Evolutionary conservation across 2,888 invertebrate genomes (phyloP), one percentile per base, ranked within the genome.

Genomic region (Ernsta delagoae): DNA sequence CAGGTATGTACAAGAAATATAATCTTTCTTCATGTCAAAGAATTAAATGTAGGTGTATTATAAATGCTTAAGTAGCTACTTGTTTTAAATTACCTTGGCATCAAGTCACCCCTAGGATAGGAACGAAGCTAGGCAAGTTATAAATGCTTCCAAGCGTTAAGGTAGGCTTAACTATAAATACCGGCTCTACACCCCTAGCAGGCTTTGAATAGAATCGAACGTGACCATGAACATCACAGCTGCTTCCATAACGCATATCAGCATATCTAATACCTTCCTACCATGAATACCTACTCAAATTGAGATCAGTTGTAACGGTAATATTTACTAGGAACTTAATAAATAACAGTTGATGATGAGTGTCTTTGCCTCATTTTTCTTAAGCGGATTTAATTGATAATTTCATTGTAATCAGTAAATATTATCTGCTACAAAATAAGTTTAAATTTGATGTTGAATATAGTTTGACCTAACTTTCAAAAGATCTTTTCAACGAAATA

Each of bases 401-500:
- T 24, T 24, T 24, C 1, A 24, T 24, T 24, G 1, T 24, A 24
- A 24, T 24, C 24, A 24, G 24, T 24, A 24, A 24, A 24, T 24
- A 24, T 24, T 24, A 24, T 24, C 24, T 24, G 24, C 24, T 24
- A 24, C 24, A 24, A 24, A 24, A 24, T 24, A 36, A 36, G 36
- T 36, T 5, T 5, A 36, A 36, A 36, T 36, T 36, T 36, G 6
- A 36, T 3, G 36, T 36, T 36, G 36, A 36, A 36, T 3, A 59
- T 24, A 59, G 31, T 45, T 45, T 48, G 61, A 36, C 48, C 12
- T 59, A 12, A 12, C 41, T 12, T 6, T 36, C 6, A 36, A 6
- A 5, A 45, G 31, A 48, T 59, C 24, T 34, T 60, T 45, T 48
- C 36, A n/a, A 34, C 7, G 61, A 61, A 61, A 61, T 34, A 48